phyloP scores from a whole-genome alignment of 2,113 vertebrate species.

The Struthio camelus region DNA sequence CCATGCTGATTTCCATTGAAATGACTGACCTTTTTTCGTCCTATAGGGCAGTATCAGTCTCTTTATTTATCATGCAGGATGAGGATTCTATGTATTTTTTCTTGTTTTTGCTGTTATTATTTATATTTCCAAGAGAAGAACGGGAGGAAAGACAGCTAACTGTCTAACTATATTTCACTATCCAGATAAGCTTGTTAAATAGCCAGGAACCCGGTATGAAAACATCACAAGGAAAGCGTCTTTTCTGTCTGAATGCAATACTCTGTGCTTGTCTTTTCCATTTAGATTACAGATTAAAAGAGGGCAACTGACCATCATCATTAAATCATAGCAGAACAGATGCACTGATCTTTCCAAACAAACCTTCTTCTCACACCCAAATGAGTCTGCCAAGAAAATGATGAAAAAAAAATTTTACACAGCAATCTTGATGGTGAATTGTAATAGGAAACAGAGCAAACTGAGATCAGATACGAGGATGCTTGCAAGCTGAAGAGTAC shows the following conservation, averaged over 20 bases:
- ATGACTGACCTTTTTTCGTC: background rate
- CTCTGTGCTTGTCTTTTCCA: background rate
- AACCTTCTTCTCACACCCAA: background rate
- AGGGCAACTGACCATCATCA: background rate
- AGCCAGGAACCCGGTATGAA: background rate
- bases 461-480: background rate
- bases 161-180: background rate
- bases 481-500: background rate
- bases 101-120: background rate
- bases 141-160: background rate
- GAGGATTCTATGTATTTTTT: background rate
- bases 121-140: background rate
- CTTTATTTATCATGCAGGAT: background rate
- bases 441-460: background rate
- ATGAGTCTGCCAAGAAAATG: background rate
- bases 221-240: background rate
- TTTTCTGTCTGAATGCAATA: background rate
- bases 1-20: background rate
- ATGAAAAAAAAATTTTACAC: background rate
- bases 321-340: background rate
- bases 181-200: background rate
- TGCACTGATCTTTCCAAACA: background rate
- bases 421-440: background rate
- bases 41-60: background rate
- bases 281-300: background rate